Conservation (phyloP, 2,888 invertebrate genomes). For the Nemurella pictetii region DNA sequence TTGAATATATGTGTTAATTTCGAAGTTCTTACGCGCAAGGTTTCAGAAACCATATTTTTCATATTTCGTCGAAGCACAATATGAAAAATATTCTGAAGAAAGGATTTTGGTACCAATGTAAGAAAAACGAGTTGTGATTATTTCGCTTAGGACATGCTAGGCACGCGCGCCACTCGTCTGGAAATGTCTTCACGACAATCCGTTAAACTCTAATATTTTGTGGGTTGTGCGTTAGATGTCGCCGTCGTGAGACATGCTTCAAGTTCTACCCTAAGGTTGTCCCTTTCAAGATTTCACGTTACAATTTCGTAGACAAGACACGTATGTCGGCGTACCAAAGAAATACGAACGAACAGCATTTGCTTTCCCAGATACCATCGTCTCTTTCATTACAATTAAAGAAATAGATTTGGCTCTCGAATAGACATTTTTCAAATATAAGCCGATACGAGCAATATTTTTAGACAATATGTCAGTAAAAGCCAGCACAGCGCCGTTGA, state of each 20-base stretch:
- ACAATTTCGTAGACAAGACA: background rate
- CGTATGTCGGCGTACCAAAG: background rate
- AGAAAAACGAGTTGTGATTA: no score
- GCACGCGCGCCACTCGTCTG: background rate
- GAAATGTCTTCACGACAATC: constrained; percentile 12
- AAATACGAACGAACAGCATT: background rate
- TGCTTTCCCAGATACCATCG: background rate
- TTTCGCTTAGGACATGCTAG: background rate
- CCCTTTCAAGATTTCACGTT: background rate
- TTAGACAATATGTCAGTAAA: background rate
- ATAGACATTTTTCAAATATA: background rate
- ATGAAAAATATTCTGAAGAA: no score
- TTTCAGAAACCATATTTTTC: no score
- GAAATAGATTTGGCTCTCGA: background rate
- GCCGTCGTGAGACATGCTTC: background rate
- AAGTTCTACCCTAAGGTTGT: background rate
- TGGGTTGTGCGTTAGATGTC: background rate
- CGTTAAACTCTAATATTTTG: constrained; percentile 1
- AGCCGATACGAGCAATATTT: background rate
- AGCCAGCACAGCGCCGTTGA: background rate
- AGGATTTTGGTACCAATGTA: no score
- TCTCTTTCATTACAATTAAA: background rate
- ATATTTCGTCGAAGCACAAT: no score
- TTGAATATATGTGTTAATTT: no score
- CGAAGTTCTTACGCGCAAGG: no score